phyloP scores from a whole-genome alignment of 2,888 invertebrate species.

The Drosophila kokeensis region DNA sequence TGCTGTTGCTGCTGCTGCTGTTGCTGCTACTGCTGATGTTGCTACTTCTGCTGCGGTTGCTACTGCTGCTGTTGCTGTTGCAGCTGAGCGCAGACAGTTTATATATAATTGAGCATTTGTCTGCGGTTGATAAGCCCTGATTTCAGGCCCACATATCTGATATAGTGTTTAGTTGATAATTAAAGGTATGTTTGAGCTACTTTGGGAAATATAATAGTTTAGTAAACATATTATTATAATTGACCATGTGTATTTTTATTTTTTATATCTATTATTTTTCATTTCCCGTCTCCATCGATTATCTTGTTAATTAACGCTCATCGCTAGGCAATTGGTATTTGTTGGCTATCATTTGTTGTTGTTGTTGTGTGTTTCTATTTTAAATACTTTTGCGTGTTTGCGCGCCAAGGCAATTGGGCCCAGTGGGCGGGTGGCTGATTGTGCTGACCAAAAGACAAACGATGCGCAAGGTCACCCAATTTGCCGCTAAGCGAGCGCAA shows the following conservation, averaged over 20 bases:
- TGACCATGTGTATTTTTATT: not conserved
- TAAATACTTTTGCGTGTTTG: slow-evolving; percentile 47
- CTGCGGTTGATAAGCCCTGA: not conserved
- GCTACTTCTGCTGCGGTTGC: slow-evolving; percentile 11
- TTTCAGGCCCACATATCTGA: not conserved
- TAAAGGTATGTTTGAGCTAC: not conserved
- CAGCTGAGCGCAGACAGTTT: slow-evolving; percentile 18
- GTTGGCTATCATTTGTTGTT: slow-evolving; percentile 6
- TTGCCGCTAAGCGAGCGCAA: slow-evolving; percentile 57
- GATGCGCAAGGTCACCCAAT: slow-evolving; percentile 51
- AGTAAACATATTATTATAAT: not conserved
- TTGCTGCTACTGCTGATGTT: not conserved
- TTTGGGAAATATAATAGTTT: not conserved
- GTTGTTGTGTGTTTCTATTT: slow-evolving; percentile 22
- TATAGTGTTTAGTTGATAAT: not conserved
- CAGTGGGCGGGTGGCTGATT: slow-evolving; percentile 44
- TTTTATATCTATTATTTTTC: not conserved
- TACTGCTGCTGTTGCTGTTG: slow-evolving; percentile 8
- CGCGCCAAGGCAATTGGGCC: slow-evolving; percentile 45
- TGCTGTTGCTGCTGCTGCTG: not conserved
- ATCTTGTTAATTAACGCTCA: slow-evolving; percentile 72
- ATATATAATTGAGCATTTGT: slow-evolving; percentile 5
- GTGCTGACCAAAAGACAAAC: slow-evolving; percentile 30
- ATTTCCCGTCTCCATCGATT: slow-evolving; percentile 52
- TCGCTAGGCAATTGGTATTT: slow-evolving; percentile 17